Evolutionary conservation across 2,888 invertebrate genomes (phyloP).

Genomic region (Omphaloscelis lunosa): DNA sequence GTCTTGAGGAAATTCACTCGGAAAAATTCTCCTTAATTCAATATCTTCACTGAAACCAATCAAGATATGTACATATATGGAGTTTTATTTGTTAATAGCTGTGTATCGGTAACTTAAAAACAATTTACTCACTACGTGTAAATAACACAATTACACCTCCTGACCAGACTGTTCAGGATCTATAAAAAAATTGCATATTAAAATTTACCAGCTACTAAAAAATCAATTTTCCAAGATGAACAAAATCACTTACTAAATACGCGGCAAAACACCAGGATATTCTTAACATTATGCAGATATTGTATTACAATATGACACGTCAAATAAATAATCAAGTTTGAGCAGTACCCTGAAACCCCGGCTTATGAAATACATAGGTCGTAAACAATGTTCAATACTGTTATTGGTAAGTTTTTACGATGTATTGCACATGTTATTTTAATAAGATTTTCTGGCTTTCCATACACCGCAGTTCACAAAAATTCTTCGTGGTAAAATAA

Average conservation of each 20-base stretch:
- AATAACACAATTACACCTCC: constrained; percentile 74
- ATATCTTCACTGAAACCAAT: constrained; percentile 82
- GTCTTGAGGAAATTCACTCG: constrained; percentile 85
- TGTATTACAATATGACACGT: constrained; percentile 34
- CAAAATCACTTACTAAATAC: constrained; percentile 56
- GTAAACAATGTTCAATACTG: constrained; percentile 50
- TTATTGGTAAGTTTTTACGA: constrained; percentile 58
- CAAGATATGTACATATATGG: background rate
- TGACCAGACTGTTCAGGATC: constrained; percentile 73
- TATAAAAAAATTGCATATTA: constrained; percentile 53
- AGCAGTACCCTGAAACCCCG: constrained; percentile 3
- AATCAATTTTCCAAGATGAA: background rate
- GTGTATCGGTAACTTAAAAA: background rate
- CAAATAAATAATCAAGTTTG: constrained; percentile 42
- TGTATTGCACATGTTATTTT: constrained; percentile 47
- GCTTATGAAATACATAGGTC: constrained; percentile 56
- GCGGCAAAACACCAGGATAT: constrained; percentile 45
- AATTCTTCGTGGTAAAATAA: background rate
- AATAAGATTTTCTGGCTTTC: constrained; percentile 25
- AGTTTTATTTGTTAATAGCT: background rate
- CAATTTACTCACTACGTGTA: constrained; percentile 85
- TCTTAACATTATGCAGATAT: constrained; percentile 64
- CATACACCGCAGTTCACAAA: constrained; percentile 7
- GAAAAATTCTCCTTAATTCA: constrained; percentile 85
- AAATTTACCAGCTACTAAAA: background rate